A percentile compares a stretch with the other conserved stretches of the same genome.
These are phyloP conservation scores for Leucozona laternaria DNA, from an alignment of 2,888 invertebrate species.

Conservation along the genomic window DNA sequence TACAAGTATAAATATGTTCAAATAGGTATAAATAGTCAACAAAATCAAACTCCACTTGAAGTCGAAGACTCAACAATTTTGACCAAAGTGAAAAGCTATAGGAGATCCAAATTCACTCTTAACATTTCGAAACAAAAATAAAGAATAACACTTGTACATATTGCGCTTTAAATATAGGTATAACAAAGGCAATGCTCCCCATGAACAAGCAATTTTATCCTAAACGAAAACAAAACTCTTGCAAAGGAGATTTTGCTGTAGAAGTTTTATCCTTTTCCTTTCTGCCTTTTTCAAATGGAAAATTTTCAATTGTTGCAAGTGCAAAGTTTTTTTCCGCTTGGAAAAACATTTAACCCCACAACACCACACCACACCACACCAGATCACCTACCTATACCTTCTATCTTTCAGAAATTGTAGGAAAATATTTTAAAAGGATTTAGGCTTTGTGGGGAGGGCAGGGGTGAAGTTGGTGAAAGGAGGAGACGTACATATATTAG, in stretches of 20 bases:
- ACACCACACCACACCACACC: too few species aligned
- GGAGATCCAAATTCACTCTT: slow-evolving; percentile 17
- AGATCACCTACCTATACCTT: neutral
- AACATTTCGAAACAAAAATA: slow-evolving; percentile 12
- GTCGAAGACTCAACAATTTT: slow-evolving; percentile 8
- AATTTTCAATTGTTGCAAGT: slow-evolving; percentile 64
- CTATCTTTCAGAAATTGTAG: neutral
- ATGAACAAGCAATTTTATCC: slow-evolving; percentile 36
- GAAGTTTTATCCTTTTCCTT: slow-evolving; percentile 40
- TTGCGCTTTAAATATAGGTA: neutral
- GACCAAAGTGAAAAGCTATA: slow-evolving; percentile 22
- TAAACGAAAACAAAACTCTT: slow-evolving; percentile 28
- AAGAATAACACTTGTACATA: slow-evolving; percentile 15
- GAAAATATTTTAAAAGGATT: slow-evolving; percentile 50
- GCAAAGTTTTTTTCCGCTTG: slow-evolving; percentile 58
- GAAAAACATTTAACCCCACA: slow-evolving; percentile 33
- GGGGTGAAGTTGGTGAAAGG: neutral
- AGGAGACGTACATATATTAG: neutral
- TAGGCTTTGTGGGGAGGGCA: neutral
- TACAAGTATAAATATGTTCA: neutral
- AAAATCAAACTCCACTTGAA: slow-evolving; percentile 35
- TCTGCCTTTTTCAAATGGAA: slow-evolving; percentile 32
- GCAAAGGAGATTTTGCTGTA: slow-evolving; percentile 22
- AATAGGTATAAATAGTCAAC: neutral
- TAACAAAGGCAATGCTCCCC: slow-evolving; percentile 21